phyloP scores from a whole-genome alignment of 1,140 invertebrate species.

The Myzus persicae region DNA sequence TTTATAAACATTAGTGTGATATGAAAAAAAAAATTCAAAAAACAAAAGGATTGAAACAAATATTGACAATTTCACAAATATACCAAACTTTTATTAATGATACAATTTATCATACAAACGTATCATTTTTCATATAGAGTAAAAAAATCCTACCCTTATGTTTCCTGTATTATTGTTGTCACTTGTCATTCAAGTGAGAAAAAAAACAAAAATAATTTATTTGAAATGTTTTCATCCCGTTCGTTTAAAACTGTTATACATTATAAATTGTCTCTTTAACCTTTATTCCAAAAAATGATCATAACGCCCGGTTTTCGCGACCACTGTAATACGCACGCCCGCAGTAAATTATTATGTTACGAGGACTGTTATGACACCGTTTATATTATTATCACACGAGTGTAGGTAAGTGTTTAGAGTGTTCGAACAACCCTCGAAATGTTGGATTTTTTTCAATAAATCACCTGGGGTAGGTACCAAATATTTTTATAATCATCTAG shows the following conservation, averaged over 20 bases:
- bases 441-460: not conserved
- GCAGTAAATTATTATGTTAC: not conserved
- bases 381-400: not conserved
- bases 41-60: not conserved
- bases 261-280: not conserved
- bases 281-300: not conserved
- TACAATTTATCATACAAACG: not conserved
- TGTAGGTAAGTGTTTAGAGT: not conserved
- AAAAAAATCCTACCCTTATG: slow-evolving; percentile 12
- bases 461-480: not conserved
- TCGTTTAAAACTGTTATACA: not conserved
- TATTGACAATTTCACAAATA: slow-evolving; percentile 15
- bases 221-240: not conserved
- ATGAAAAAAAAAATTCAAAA: not conserved
- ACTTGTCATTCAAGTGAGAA: not conserved
- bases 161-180: slow-evolving; percentile 16
- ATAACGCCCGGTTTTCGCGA: not conserved
- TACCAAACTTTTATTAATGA: slow-evolving; percentile 4
- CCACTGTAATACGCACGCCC: not conserved
- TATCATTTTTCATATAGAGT: not conserved
- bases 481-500: not conserved
- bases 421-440: not conserved
- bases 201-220: not conserved
- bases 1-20: not conserved
- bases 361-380: not conserved